Base-by-base conservation (phyloP, 1,140 invertebrate species). In the Drosophila arizonae region DNA sequence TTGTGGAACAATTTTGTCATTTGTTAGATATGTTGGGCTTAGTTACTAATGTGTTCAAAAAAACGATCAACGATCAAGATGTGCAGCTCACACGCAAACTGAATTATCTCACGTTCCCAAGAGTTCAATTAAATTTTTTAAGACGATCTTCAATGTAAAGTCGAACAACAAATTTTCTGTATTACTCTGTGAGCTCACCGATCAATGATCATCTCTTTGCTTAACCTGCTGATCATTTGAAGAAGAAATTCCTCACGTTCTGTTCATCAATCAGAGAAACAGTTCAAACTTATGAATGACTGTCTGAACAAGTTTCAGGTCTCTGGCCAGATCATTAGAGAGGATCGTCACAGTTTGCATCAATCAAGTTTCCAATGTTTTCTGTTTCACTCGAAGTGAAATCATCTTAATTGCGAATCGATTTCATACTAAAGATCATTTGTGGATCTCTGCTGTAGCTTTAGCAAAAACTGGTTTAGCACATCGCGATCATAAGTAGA, bases 341-440 rank as follows among this genome's bases (percentile, higher is more conserved):
- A 46, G 10, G 39, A 61, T 68, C 41, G 28, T 63, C 41, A 41
- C 13, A 61, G 9, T 61, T 58, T 69, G n/a, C n/a, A 57, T 3
- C 43, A 56, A 36, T 17, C 26, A 26, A 41, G 58, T 45, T 55
- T 68, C 51, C 41, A 68, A 41, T 8, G 21, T 17, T 57, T 56
- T 61, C 58, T 58, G 57, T 55, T 65, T 51, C 52, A 72, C 36
- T 58, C 26, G 72, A 88, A 87, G 81, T 87, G 79, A 87, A 87
- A 87, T 87, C 84, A 87, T 72, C 51, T 62, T 73, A 79, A 87
- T 87, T 79, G 79, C 84, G 79, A 87, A 87, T 88, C 73, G 79
- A 87, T 72, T 73, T 72, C 43, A 61, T 51, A 56, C 57, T 61
- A 24, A 67, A 58, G 24, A 62, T 69, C 72, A 61, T 52, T 61